Conservation (phyloP, 1,140 invertebrate species). For the Diplogasteroides magnus region DNA sequence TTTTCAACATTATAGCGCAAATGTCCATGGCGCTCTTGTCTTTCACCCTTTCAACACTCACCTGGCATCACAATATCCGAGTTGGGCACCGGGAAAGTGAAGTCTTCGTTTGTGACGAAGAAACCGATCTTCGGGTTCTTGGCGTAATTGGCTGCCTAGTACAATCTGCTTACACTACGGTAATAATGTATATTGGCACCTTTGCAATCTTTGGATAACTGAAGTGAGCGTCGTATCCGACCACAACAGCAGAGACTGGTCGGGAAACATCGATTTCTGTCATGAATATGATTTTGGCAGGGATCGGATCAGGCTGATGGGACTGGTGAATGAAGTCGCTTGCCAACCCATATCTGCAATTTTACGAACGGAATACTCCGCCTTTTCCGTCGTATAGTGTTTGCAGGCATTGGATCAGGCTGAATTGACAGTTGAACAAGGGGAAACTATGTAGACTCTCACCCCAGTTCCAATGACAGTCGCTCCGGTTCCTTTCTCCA, state of each 20-base stretch:
- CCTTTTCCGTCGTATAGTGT: no score
- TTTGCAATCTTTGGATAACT: constrained; percentile 83
- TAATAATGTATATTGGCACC: no score
- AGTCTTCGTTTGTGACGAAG: constrained; percentile 87
- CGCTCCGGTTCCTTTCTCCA: constrained; percentile 71
- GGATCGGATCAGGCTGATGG: background rate
- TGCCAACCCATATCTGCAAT: no score
- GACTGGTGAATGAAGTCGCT: background rate
- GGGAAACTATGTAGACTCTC: constrained; percentile 55
- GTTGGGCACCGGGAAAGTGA: constrained; percentile 64
- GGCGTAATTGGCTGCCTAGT: constrained; percentile 78
- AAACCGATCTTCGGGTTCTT: constrained; percentile 72
- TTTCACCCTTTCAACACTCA: constrained; percentile 10
- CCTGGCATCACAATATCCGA: constrained; percentile 51
- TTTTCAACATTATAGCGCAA: background rate
- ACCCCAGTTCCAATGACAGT: constrained; percentile 70
- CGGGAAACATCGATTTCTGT: constrained; percentile 17
- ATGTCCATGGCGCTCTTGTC: background rate
- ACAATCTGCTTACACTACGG: background rate
- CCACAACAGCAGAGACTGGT: constrained; percentile 79
- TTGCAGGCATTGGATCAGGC: background rate
- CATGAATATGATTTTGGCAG: constrained; percentile 23
- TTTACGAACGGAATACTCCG: no score
- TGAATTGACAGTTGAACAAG: no score
- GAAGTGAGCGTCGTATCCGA: constrained; percentile 84